These are phyloP conservation scores for Bombyx mandarina DNA, from an alignment of 1,140 invertebrate genomes.

Conservation along the genomic window DNA sequence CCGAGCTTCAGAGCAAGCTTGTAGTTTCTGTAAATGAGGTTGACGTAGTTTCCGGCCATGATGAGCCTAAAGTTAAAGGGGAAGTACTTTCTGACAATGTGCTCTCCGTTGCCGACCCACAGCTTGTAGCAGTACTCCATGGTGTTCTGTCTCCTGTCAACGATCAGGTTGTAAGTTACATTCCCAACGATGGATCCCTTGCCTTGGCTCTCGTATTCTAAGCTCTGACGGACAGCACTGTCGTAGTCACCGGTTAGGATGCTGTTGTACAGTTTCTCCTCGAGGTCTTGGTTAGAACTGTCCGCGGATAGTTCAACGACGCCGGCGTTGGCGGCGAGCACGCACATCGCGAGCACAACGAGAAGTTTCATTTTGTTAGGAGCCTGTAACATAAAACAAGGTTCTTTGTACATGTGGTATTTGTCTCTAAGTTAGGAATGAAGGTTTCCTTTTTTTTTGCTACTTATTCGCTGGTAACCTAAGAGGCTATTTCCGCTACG, in stretches of 20 bases:
- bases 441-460: too few species aligned
- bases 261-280: not conserved
- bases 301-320: too few species aligned
- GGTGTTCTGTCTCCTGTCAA: not conserved
- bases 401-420: too few species aligned
- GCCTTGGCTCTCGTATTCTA: too few species aligned
- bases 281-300: not conserved
- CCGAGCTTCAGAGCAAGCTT: not conserved
- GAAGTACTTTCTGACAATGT: slow-evolving; percentile 3
- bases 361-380: too few species aligned
- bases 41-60: not conserved
- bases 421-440: too few species aligned
- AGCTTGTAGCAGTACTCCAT: not conserved
- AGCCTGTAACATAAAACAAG: too few species aligned
- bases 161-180: not conserved
- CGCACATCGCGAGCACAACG: too few species aligned
- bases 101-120: not conserved
- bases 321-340: too few species aligned
- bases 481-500: too few species aligned
- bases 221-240: too few species aligned
- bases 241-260: not conserved
- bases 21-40: not conserved
- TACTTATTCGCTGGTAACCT: too few species aligned
- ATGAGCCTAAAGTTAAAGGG: not conserved
- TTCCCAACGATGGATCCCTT: not conserved